Evolutionary conservation across 2,113 vertebrate genomes (phyloP), one percentile per base, ranked within the genome.

Genomic region (Barbus barbus): DNA sequence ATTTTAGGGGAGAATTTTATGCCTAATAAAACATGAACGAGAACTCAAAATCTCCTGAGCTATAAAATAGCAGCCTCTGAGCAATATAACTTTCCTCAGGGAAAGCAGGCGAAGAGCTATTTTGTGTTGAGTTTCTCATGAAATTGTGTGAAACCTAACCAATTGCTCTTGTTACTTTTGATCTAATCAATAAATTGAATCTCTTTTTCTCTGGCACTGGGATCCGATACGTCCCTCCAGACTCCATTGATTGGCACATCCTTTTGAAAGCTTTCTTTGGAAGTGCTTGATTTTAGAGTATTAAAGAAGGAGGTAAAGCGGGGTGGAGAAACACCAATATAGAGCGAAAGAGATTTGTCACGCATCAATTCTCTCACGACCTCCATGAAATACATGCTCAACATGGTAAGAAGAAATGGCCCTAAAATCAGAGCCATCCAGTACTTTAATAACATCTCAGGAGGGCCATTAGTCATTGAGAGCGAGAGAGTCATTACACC

Each of bases 131-230:
- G 78, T 44, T 67, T 48, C 60, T 81, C 38, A 65, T 81, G 41
- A 63, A 81, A 46, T 44, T 31, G n/a, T 46, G 36, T 79, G 41
- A 48, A 67, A 81, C 78, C 1, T 18, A 67, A 33, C 60, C 78
- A 33, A 81, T 20, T 33, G 24, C 78, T 67, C 78, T 12, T 44
- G 78, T 81, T 81, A 46, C 41, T 20, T 81, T 67, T 65, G 41
- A 67, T 81, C 41, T 67, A 67, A 81, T 81, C 78, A 67, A 65
- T 67, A 67, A 46, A 81, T 81, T 26, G 77, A 61, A 78, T 61
- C 56, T 60, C 24, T 18, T 78, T 18, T 80, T 67, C 78, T 80
- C 60, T 31, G 41, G 41, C 78, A 46, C 16, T n/a, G 24, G 24
- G 78, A 80, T 26, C 78, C 60, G 9, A 67, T 46, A 16, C 26